Conservation (phyloP, 2,797 vertebrate genomes). For the Sciurus carolinensis region DNA sequence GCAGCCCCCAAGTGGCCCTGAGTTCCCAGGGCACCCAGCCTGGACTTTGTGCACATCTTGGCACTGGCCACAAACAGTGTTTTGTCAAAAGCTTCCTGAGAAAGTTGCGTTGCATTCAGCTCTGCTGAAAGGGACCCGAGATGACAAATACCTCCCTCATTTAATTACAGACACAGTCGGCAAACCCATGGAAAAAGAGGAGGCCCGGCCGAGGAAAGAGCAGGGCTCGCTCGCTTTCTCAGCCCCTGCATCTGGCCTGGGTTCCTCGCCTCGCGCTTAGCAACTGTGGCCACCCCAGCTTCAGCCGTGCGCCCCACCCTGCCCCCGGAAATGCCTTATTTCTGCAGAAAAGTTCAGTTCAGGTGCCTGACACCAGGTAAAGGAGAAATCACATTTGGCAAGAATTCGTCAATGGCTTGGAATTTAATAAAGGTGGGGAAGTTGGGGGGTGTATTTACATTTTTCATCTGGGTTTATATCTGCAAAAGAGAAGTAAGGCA, state of each 20-base stretch:
- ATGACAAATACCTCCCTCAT: conserved; percentile 78
- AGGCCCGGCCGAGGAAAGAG: conserved; percentile 76
- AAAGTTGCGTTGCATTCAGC: conserved; percentile 81
- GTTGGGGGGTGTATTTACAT: conserved; percentile 58
- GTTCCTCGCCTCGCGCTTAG: conserved; percentile 68
- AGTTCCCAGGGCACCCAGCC: conserved; percentile 38
- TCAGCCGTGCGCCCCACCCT: neutral
- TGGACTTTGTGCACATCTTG: conserved; percentile 71
- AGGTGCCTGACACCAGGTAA: conserved; percentile 36
- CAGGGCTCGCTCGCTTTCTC: conserved; percentile 54
- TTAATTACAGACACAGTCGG: conserved; percentile 77
- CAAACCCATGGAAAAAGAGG: conserved; percentile 77
- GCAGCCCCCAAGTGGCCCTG: conserved; percentile 54
- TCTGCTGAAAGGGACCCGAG: conserved; percentile 76
- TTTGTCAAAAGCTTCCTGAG: conserved; percentile 83
- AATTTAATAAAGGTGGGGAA: conserved; percentile 74
- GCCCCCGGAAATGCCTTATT: neutral
- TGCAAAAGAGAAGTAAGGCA: conserved; percentile 48
- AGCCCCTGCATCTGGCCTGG: neutral
- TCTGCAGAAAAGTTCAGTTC: conserved; percentile 52
- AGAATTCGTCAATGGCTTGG: conserved; percentile 64
- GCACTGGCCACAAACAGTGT: conserved; percentile 69
- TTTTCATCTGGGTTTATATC: conserved; percentile 65
- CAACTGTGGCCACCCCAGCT: neutral
- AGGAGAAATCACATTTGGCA: conserved; percentile 58